phyloP scores from a whole-genome alignment of 2,113 vertebrate species.

The Dunckerocampus dactyliophorus region DNA sequence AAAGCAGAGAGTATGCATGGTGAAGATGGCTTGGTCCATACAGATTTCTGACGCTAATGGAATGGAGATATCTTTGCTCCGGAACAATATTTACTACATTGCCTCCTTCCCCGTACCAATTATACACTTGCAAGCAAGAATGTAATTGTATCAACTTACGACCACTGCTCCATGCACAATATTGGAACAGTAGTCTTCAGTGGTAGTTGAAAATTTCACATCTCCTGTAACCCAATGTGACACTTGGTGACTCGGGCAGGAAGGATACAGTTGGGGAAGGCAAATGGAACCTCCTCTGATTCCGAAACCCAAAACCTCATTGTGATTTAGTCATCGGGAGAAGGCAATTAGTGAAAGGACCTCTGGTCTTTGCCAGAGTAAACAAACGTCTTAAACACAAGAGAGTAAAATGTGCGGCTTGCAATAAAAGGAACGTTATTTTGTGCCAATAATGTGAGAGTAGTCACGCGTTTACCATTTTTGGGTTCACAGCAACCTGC shows the following conservation, averaged over 20 bases:
- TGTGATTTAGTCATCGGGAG: slow-evolving; percentile 61
- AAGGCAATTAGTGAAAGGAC: slow-evolving; percentile 48
- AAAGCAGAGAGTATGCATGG: slow-evolving; percentile 8
- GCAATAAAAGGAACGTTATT: slow-evolving; percentile 19
- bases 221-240: slow-evolving; percentile 43
- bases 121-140: background rate
- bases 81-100: slow-evolving; percentile 42
- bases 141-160: background rate
- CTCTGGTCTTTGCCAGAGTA: slow-evolving; percentile 53
- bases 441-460: slow-evolving; percentile 35
- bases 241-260: slow-evolving; percentile 42
- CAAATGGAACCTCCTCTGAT: slow-evolving; percentile 33
- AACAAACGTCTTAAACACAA: slow-evolving; percentile 41
- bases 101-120: slow-evolving; percentile 20
- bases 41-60: slow-evolving; percentile 63
- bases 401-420: slow-evolving; percentile 15
- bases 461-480: slow-evolving; percentile 18
- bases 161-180: background rate
- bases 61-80: slow-evolving; percentile 55
- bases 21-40: slow-evolving; percentile 53
- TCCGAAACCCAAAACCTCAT: slow-evolving; percentile 52
- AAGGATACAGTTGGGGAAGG: slow-evolving; percentile 46
- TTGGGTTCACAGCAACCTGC: slow-evolving; percentile 25
- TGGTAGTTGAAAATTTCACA: slow-evolving; percentile 26
- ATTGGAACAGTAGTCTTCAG: slow-evolving; percentile 39